Evolutionary conservation across 2,113 vertebrate genomes (phyloP), one percentile per base, ranked within the genome.

Genomic region (Genyomyrus donnyi): DNA sequence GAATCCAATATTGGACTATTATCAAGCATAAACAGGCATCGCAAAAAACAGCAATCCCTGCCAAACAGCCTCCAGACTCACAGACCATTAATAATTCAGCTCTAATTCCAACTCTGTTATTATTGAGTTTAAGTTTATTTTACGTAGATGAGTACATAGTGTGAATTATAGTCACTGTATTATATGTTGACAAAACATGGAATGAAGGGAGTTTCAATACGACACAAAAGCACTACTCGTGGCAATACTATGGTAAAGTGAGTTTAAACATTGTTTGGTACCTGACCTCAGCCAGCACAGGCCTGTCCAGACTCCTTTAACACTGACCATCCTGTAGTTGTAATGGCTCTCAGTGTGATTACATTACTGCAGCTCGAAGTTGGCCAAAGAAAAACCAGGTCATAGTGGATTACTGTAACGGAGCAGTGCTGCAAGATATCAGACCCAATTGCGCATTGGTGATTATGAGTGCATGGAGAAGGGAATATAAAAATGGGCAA

Each of bases 21-120:
- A 80, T 80, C 15, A 80, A 80, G 35, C 74, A 31, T 17, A 80
- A 80, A 31, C 27, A 74, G 11, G 74, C 11, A 39, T 35, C 3
- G 35, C 27, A 31, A 80, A 17, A 80, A 2, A 0, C 80, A 91
- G 91, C 92, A 93, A 0, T 0, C 56, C 90, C 91, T 92, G 94
- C 90, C 91, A 91, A 92, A 89, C 90, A 42, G 35, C 74, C 74
- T 80, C 3, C 74, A 80, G 56, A 35, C 5, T 66, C 7, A 31
- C 53, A 53, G 15, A 62, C 58, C 13, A 49, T 13, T 49, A 58
- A 88, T 66, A 88, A 88, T 88, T 88, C 58, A 88, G 53, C 56
- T 88, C 39, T 45, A 66, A 62, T 88, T 88, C 58, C 31, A 46
- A 27, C 39, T 88, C 53, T 62, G 87, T 9, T 88, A 35, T 88